These are phyloP conservation scores for Oeneis ivallda DNA, from an alignment of 2,888 invertebrate species.

Conservation along the genomic window DNA sequence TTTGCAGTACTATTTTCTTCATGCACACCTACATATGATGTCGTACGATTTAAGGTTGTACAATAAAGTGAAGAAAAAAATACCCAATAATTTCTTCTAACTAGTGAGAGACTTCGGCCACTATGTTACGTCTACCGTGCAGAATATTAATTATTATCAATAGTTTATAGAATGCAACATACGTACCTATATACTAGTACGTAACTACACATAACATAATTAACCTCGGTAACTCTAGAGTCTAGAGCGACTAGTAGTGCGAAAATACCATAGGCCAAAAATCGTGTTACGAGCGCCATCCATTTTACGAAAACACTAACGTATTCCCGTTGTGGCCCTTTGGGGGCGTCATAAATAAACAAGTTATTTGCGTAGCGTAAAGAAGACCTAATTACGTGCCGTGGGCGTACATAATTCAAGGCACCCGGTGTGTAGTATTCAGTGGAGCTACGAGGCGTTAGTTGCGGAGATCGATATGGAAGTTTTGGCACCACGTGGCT, in stretches of 20 bases:
- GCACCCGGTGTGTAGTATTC: slow-evolving; percentile 34
- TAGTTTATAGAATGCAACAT: no score
- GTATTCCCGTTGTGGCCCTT: slow-evolving; percentile 26
- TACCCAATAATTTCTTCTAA: no score
- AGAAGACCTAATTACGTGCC: slow-evolving; percentile 58
- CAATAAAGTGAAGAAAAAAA: no score
- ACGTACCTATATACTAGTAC: no score
- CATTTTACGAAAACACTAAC: slow-evolving; percentile 19
- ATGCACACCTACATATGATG: no score
- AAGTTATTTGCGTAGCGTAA: slow-evolving; percentile 44
- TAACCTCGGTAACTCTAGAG: no score
- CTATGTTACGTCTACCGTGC: no score
- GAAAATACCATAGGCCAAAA: neutral
- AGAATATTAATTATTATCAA: no score
- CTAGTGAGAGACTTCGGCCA: no score
- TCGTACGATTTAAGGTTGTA: no score
- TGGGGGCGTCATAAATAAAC: slow-evolving; percentile 38
- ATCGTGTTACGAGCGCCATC: slow-evolving; percentile 1
- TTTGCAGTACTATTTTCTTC: no score
- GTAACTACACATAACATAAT: no score
- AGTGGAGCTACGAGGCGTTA: slow-evolving; percentile 28
- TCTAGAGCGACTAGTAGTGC: neutral
- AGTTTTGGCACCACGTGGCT: slow-evolving; percentile 51
- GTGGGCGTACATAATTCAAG: slow-evolving; percentile 57
- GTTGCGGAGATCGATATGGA: slow-evolving; percentile 50